Percentiles rank a stretch among this genome's conserved stretches.
Evolutionary conservation across 92 coral and sea anemone species (phyloP).

Genomic region (Paragorgia papillata): DNA sequence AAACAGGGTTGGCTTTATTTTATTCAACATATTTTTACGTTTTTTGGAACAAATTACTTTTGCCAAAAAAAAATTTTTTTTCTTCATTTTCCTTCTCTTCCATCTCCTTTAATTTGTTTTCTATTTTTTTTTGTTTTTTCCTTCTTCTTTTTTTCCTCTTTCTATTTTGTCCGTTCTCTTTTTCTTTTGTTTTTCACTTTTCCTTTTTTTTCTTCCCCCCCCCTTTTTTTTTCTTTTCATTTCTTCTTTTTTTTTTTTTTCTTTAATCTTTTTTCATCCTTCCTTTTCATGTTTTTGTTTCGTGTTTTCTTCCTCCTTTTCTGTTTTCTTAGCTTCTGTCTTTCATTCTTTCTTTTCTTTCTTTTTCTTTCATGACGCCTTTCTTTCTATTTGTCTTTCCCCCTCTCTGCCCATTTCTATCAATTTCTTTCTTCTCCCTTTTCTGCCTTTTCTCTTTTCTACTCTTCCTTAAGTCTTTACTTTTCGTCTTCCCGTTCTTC

Average conservation of each 20-base stretch:
- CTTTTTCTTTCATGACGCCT: neutral
- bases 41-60: too few relatives aligned
- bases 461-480: too few relatives aligned
- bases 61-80: too few relatives aligned
- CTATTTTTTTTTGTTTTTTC: neutral
- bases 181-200: neutral
- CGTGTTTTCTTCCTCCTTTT: neutral
- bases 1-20: too few relatives aligned
- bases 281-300: neutral
- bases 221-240: neutral
- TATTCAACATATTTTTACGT: too few relatives aligned
- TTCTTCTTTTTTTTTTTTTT: neutral
- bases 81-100: neutral
- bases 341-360: neutral
- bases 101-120: neutral
- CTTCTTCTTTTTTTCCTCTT: neutral
- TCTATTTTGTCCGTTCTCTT: neutral
- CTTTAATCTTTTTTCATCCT: neutral
- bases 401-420: neutral
- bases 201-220: neutral
- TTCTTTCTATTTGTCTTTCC: neutral
- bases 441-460: neutral
- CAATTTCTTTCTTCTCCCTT: neutral
- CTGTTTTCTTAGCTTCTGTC: neutral
- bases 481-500: too few relatives aligned